Evolutionary conservation across 2,797 vertebrate genomes (phyloP), one percentile per base, ranked within the genome.

Genomic region (Tiaroga cobitis): DNA sequence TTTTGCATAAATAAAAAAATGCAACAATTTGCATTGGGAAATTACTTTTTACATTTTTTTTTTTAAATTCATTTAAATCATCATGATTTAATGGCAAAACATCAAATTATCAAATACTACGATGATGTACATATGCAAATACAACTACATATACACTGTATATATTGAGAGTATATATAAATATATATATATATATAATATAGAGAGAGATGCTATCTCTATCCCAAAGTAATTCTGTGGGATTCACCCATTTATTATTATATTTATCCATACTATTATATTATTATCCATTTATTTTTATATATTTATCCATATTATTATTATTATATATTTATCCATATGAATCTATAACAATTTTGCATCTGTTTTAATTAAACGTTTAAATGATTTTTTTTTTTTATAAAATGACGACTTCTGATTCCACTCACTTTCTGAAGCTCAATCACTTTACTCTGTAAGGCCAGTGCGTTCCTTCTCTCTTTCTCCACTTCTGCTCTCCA

Each of bases 371-470:
- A 21, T 24, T 54, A 19, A 74, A 29, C 8, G 4, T 51, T 32
- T 75, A 18, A 79, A 69, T 10, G 10, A 18, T n/a, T n/a, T n/a
- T n/a, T n/a, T n/a, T n/a, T n/a, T n/a, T n/a, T n/a, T 43, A 43
- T 37, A 15, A 21, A 59, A 16, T 69, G 37, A 21, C 5, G 29
- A 19, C 78, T 21, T 56, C 19, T n/a, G 3, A 59, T 8, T 13
- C 8, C 5, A 2, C 94, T 91, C 83, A 97, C 96, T 88, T 89
- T 90, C 88, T 93, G 93, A 3, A 97, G 91, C 88, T 95, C 90
- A 75, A 73, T 63, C 8, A 92, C 89, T 92, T 94, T 89, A 11
- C 90, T 92, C 78, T 93, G 94, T 82, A 95, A 81, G 85, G 90
- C 81, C 8, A 61, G 18, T 1, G 82, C 26, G 68, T 67, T 88